Percentiles rank a stretch among this genome's conserved stretches.
Evolutionary conservation across 2,888 invertebrate species (phyloP).

Genomic region (Cybosia mesomella): DNA sequence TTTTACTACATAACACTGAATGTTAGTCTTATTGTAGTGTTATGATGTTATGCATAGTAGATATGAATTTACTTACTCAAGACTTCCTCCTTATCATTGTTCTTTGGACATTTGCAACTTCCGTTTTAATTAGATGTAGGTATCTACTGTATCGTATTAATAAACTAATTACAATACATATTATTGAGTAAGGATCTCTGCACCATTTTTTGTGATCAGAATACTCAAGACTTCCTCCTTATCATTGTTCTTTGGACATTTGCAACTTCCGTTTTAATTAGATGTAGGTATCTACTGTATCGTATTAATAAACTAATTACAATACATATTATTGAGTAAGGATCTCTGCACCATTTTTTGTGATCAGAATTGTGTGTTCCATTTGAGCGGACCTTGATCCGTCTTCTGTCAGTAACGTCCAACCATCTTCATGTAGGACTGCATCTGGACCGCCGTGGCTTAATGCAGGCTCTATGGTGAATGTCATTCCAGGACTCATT

Average conservation of each 20-base stretch:
- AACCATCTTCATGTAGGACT: slow-evolving; percentile 93
- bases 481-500: slow-evolving; percentile 97
- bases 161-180: too few relatives aligned
- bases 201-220: slow-evolving; percentile 92
- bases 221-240: slow-evolving; percentile 64
- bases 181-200: slow-evolving; percentile 91
- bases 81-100: neutral
- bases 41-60: neutral
- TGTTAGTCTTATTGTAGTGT: neutral
- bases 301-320: too few relatives aligned
- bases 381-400: slow-evolving; percentile 94
- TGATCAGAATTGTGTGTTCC: slow-evolving; percentile 96
- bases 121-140: too few relatives aligned
- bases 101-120: neutral
- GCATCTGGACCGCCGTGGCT: slow-evolving; percentile 91
- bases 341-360: slow-evolving; percentile 91
- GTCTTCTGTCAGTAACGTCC: slow-evolving; percentile 96
- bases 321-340: slow-evolving; percentile 88
- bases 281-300: too few relatives aligned
- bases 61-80: too few relatives aligned
- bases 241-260: neutral
- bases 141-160: too few relatives aligned
- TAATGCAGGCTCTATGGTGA: slow-evolving; percentile 97
- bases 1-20: neutral
- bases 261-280: too few relatives aligned